Conservation (phyloP, 2,113 vertebrate genomes). For the Cyanocitta stelleri region DNA sequence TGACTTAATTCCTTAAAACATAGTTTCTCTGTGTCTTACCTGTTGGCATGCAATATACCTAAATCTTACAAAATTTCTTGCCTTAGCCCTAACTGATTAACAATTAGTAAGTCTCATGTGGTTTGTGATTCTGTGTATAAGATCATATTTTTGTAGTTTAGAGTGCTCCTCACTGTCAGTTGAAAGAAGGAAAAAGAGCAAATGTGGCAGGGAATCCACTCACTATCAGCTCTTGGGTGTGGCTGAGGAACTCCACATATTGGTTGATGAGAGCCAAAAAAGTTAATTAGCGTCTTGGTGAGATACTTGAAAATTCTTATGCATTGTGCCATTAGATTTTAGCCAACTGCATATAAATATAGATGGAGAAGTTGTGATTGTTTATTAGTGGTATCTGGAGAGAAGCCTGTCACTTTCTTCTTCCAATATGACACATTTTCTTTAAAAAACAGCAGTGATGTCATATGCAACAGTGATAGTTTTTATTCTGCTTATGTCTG, state of each 20-base stretch:
- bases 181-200: fast-evolving
- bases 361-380: neutral
- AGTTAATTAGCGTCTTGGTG: neutral
- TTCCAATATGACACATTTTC: neutral
- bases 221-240: neutral
- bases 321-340: neutral
- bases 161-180: neutral
- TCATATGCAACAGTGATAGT: fast-evolving
- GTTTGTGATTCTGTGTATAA: neutral
- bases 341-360: neutral
- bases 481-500: neutral
- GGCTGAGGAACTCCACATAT: neutral
- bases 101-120: neutral
- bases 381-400: neutral
- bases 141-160: neutral
- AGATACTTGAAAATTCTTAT: neutral
- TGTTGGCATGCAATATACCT: neutral
- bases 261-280: neutral
- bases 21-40: neutral
- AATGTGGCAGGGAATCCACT: neutral
- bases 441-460: neutral
- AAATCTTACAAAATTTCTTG: neutral
- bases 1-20: neutral
- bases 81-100: neutral
- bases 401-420: neutral